phyloP scores from a whole-genome alignment of 2,797 vertebrate species.

The Epinephelus awoara region DNA sequence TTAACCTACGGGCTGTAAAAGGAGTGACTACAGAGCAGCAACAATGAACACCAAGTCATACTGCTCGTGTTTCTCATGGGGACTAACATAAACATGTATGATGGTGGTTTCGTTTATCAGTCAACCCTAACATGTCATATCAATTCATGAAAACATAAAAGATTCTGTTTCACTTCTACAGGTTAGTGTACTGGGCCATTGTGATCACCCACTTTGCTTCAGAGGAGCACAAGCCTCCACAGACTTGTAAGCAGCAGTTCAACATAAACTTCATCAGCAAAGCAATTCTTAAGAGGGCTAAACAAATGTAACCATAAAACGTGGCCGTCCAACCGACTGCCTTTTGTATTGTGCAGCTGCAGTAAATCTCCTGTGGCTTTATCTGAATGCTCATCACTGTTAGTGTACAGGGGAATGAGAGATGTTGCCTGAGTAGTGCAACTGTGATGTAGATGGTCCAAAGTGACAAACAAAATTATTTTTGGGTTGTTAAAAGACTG shows the following conservation, averaged over 20 bases:
- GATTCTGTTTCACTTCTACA: not conserved
- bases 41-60: conserved; percentile 2
- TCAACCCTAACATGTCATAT: not conserved
- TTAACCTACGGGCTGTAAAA: conserved; percentile 29
- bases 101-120: conserved; percentile 4
- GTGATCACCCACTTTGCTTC: not conserved
- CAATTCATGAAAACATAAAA: not conserved
- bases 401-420: too few relatives aligned
- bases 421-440: not conserved
- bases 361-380: not conserved
- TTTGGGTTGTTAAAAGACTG: not conserved
- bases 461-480: too few relatives aligned
- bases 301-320: conserved; percentile 5
- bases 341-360: not conserved
- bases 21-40: conserved; percentile 23
- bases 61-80: conserved; percentile 9
- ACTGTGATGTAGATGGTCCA: not conserved
- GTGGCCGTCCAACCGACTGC: not conserved
- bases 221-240: not conserved
- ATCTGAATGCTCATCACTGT: not conserved
- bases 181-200: not conserved
- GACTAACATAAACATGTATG: conserved; percentile 2
- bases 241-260: not conserved
- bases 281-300: not conserved
- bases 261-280: conserved; percentile 17